Percentiles rank a stretch among this genome's conserved stretches.
These are phyloP conservation scores for Drosophila orosa DNA, from an alignment of 1,140 invertebrate genomes.

Conservation along the genomic window DNA sequence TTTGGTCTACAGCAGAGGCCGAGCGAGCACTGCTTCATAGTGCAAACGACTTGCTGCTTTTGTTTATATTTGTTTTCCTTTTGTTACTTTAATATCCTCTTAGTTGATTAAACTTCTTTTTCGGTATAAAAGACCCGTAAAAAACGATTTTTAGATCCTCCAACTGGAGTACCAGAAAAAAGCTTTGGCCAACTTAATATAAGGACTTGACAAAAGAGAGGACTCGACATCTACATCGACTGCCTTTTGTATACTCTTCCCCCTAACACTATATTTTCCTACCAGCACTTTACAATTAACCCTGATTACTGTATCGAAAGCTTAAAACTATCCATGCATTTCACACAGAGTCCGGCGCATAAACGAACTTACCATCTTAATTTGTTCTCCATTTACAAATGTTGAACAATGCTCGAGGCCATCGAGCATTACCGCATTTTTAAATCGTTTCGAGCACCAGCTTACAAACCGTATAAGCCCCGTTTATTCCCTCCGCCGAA, in stretches of 20 bases:
- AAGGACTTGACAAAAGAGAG: too few relatives aligned
- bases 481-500: conserved; percentile 20
- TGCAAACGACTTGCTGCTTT: too few relatives aligned
- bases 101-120: too few relatives aligned
- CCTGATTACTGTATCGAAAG: neutral
- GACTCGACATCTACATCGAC: too few relatives aligned
- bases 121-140: too few relatives aligned
- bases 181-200: too few relatives aligned
- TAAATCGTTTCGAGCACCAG: conserved; percentile 42
- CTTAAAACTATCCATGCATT: neutral
- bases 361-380: conserved; percentile 14
- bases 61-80: too few relatives aligned
- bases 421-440: conserved; percentile 33
- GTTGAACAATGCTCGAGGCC: conserved; percentile 35
- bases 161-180: too few relatives aligned
- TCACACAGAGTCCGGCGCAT: neutral
- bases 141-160: too few relatives aligned
- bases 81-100: too few relatives aligned
- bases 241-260: too few relatives aligned
- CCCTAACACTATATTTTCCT: too few relatives aligned
- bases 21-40: neutral
- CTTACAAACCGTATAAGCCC: conserved; percentile 47
- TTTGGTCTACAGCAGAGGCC: neutral
- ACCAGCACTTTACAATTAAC: neutral
- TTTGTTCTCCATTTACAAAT: conserved; percentile 45